A percentile compares a stretch with the other conserved stretches of the same genome.
Conservation (phyloP, 2,113 vertebrate genomes). For the Cisticola juncidis region DNA sequence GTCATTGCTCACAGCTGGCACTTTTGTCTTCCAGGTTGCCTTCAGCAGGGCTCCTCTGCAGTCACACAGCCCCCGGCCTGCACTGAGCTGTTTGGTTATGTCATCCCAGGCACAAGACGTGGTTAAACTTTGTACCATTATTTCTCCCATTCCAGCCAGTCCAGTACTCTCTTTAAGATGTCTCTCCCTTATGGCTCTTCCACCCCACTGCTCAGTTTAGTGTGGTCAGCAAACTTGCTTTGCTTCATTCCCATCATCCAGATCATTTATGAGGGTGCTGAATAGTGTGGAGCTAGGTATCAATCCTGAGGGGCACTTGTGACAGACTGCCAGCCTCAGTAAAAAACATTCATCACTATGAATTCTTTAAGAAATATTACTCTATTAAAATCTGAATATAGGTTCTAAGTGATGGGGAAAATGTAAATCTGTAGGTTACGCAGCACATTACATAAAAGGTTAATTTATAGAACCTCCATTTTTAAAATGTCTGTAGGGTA, state of each 20-base stretch:
- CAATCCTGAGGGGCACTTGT: neutral
- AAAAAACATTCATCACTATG: neutral
- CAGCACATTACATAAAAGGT: neutral
- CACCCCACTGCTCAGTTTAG: neutral
- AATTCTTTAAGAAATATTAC: neutral
- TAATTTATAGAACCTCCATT: neutral
- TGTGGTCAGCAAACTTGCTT: neutral
- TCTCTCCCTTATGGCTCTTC: neutral
- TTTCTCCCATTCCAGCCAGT: neutral
- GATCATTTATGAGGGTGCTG: neutral
- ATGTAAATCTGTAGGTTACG: neutral
- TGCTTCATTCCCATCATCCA: neutral
- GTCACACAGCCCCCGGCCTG: neutral
- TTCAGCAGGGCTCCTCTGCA: neutral
- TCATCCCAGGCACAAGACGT: neutral
- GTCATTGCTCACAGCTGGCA: neutral
- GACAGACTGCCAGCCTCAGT: neutral
- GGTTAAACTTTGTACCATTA: neutral
- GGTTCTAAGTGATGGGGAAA: neutral
- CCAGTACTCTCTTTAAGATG: neutral
- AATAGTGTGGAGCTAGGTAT: fast-evolving
- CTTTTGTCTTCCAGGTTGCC: fast-evolving
- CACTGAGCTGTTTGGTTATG: neutral
- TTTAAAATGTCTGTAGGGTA: neutral
- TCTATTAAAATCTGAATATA: neutral